Base-by-base conservation (phyloP, 2,797 vertebrate species). In the Gobio occitaniae region DNA sequence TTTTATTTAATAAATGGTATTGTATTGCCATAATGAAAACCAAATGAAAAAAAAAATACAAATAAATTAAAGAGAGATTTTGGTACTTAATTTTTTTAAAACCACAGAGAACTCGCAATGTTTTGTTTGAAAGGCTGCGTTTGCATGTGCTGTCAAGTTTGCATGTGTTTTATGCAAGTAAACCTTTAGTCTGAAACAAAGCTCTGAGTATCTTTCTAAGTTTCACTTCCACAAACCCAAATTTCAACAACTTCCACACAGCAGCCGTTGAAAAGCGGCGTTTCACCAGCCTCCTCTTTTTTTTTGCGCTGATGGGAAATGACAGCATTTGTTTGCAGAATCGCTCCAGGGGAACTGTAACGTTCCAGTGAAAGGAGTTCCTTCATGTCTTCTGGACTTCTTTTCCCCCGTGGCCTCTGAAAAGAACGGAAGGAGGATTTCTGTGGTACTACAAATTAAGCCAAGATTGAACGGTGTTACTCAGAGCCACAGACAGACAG, bases 391-490 rank as follows among this genome's bases (percentile, higher is more conserved):
- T 11, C 19, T 68, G n/a, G 4, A 21, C 4, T 63, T 68, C 41
- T 54, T 44, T 56, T 71, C 3, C 63, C 68, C 15, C 59, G 32
- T 76, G 32, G 74, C 11, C 29, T 19, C 47, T 17, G 38, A 78
- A 82, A 54, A 63, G 83, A 78, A 19, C 54, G 19, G 54, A 65
- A 47, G 68, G 36, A 77, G 66, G 68, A 38, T 79, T 72, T 79
- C 54, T 80, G 29, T 41, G 77, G 68, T 50, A 54, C 59, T 17
- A 3, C 29, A 36, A 75, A 65, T 80, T n/a, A 69, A 75, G 78
- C 36, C 48, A 48, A n/a, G 19, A 50, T 4, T 36, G 13, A 41
- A 8, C 32, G n/a, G 29, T 25, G 15, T 65, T 80, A 50, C 56
- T 21, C 29, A 32, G 13, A 17, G 38, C 52, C 75, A 47, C 83